phyloP scores from a whole-genome alignment of 2,113 vertebrate genomes.

The Pituophis catenifer region DNA sequence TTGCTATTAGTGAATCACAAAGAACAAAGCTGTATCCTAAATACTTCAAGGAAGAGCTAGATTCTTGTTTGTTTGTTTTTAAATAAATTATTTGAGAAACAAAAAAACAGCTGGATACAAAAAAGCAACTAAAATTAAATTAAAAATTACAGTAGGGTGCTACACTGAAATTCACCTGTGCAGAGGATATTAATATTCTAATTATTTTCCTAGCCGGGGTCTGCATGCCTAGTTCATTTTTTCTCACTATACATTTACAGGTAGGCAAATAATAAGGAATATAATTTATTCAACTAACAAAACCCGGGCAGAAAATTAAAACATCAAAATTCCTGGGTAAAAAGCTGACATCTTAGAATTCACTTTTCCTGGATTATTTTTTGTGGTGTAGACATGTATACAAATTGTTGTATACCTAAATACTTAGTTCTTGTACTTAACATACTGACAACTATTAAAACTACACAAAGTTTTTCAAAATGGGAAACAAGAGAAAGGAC shows the following conservation, averaged over 20 bases:
- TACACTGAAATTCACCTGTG: neutral
- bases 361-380: neutral
- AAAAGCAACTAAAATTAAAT: neutral
- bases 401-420: neutral
- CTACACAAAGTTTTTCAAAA: neutral
- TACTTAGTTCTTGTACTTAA: conserved; percentile 18
- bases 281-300: neutral
- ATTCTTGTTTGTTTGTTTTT: neutral
- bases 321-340: neutral
- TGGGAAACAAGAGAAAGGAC: neutral
- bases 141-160: neutral
- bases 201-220: neutral
- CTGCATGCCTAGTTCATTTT: neutral
- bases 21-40: neutral
- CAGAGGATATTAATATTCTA: neutral
- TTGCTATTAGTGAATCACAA: neutral
- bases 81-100: neutral
- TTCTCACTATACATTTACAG: neutral
- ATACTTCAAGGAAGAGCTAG: neutral
- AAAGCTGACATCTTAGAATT: neutral
- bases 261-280: neutral
- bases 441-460: neutral
- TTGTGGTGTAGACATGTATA: too few relatives aligned
- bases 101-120: neutral
- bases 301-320: neutral